phyloP scores from a whole-genome alignment of 2,888 invertebrate genomes.

The Muschampia plurimacula region DNA sequence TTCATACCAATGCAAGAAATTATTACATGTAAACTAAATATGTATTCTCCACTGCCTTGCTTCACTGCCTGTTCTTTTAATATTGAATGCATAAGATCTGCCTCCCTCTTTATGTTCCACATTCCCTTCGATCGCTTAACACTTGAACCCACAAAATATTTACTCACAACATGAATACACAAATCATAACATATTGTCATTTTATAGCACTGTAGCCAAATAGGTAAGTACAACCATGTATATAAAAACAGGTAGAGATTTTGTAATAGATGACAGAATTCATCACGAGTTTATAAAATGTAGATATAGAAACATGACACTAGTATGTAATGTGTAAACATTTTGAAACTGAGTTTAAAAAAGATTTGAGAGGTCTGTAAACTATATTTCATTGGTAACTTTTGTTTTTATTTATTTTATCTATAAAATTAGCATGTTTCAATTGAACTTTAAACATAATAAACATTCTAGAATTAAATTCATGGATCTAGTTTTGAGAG shows the following conservation, averaged over 20 bases:
- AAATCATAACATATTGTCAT: constrained; percentile 20
- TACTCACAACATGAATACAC: constrained; percentile 28
- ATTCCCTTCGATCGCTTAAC: constrained; percentile 9
- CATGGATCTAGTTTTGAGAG: neutral
- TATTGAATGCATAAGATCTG: constrained; percentile 10
- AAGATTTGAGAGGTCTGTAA: neutral
- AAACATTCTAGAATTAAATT: neutral
- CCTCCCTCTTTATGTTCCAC: neutral
- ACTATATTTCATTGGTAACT: neutral
- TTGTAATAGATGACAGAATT: constrained; percentile 1
- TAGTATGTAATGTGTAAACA: neutral
- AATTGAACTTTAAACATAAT: neutral
- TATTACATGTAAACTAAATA: neutral
- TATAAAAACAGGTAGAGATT: neutral
- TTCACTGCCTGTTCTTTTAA: neutral
- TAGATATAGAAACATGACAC: neutral
- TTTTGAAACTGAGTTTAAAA: neutral
- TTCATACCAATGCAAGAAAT: too few relatives aligned
- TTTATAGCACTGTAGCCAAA: constrained; percentile 30
- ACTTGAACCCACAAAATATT: constrained; percentile 19
- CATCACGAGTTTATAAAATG: neutral
- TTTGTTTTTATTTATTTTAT: neutral
- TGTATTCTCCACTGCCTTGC: neutral
- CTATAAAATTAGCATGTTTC: too few relatives aligned
- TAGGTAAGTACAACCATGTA: constrained; percentile 11